These are phyloP conservation scores for Lithophane semibrunnea DNA, from an alignment of 2,888 invertebrate species.

Conservation along the genomic window DNA sequence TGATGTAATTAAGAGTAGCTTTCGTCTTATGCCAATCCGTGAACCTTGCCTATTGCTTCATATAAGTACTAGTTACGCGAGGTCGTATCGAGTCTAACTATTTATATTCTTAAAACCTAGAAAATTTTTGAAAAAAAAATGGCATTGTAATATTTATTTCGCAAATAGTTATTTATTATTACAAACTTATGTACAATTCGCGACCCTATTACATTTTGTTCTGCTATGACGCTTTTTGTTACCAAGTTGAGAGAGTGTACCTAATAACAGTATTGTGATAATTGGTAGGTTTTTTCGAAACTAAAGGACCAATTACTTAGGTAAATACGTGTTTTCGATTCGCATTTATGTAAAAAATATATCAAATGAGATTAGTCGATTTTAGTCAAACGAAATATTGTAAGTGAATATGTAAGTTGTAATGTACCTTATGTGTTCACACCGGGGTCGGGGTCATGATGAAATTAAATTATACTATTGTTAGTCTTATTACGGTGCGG, in stretches of 20 bases:
- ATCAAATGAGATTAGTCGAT: conserved; percentile 60
- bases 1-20: conserved; percentile 47
- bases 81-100: conserved; percentile 19
- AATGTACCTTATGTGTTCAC: not conserved
- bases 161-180: conserved; percentile 15
- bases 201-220: conserved; percentile 7
- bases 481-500: conserved; percentile 21
- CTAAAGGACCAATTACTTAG: conserved; percentile 47
- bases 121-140: conserved; percentile 5
- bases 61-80: conserved; percentile 35
- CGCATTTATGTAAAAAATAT: conserved; percentile 49
- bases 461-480: conserved; percentile 34
- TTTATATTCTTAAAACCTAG: conserved; percentile 10
- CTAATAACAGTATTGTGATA: conserved; percentile 24
- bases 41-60: conserved; percentile 69
- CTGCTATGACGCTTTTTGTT: not conserved
- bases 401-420: conserved; percentile 40
- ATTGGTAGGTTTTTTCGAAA: conserved; percentile 23
- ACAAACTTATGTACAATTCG: not conserved
- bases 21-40: conserved; percentile 65
- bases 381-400: conserved; percentile 58
- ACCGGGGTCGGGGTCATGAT: conserved; percentile 17
- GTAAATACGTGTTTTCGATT: conserved; percentile 32
- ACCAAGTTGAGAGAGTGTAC: conserved; percentile 11
- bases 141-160: conserved; percentile 37